Evolutionary conservation across 1,140 invertebrate genomes (phyloP).

Genomic region (Asbolus verrucosus): DNA sequence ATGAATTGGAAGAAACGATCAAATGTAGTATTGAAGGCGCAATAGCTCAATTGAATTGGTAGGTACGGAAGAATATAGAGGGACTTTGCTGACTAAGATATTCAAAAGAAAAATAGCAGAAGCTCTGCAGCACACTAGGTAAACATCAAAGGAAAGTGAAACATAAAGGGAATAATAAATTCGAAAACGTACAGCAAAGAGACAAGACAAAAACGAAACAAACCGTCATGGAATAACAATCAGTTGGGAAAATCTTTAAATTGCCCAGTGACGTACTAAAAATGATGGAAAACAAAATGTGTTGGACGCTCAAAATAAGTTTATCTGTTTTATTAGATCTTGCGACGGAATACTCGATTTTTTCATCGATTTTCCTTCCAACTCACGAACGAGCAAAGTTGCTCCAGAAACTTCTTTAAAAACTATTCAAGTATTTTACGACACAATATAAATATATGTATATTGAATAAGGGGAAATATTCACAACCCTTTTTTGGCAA

Average conservation of each 20-base stretch:
- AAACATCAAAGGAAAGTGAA: slow-evolving; percentile 55
- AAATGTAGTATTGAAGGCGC: too few species aligned
- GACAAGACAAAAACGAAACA: slow-evolving; percentile 51
- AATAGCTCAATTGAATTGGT: slow-evolving; percentile 43
- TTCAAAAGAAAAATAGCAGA: slow-evolving; percentile 44
- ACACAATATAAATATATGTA: slow-evolving; percentile 41
- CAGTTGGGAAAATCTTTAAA: slow-evolving; percentile 52
- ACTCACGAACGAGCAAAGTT: slow-evolving; percentile 49
- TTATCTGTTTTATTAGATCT: slow-evolving; percentile 56
- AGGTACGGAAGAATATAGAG: slow-evolving; percentile 25
- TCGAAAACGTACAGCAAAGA: slow-evolving; percentile 50
- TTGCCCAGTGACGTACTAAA: slow-evolving; percentile 52
- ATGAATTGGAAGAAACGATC: too few species aligned
- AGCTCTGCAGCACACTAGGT: slow-evolving; percentile 45
- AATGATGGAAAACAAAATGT: slow-evolving; percentile 58
- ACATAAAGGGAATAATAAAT: slow-evolving; percentile 59
- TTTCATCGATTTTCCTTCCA: slow-evolving; percentile 46
- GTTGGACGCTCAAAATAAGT: slow-evolving; percentile 53
- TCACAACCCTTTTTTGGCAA: too few species aligned
- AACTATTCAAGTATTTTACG: slow-evolving; percentile 40
- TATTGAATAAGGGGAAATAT: too few species aligned
- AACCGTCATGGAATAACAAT: slow-evolving; percentile 57
- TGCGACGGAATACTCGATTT: slow-evolving; percentile 46
- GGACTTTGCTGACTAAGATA: slow-evolving; percentile 48
- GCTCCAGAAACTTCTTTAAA: slow-evolving; percentile 46